Percentiles rank a stretch among this genome's conserved stretches.
Evolutionary conservation across 2,113 vertebrate species (phyloP).

Genomic region (Antechinus flavipes): DNA sequence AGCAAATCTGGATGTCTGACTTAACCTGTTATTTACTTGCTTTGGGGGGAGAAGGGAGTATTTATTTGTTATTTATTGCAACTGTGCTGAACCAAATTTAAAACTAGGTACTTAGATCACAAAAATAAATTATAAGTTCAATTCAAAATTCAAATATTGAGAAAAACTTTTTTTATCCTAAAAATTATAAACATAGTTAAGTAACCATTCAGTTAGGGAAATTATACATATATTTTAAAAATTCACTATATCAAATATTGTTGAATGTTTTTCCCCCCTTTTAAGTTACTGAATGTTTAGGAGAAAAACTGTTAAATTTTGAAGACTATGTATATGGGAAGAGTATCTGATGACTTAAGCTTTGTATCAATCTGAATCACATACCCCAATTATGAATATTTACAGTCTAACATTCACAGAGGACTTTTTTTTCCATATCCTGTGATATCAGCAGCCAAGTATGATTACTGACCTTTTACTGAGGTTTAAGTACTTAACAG

Average conservation of each 20-base stretch:
- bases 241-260: accelerated
- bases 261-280: conserved; percentile 13
- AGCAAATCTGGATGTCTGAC: background rate
- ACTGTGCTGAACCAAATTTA: background rate
- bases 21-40: background rate
- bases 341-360: background rate
- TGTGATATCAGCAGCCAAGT: background rate
- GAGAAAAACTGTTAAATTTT: background rate
- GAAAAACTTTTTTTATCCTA: background rate
- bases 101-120: background rate
- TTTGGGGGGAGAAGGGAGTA: background rate
- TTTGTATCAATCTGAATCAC: background rate
- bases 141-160: conserved; percentile 10
- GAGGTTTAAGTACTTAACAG: background rate
- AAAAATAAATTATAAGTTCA: background rate
- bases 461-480: background rate
- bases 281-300: background rate
- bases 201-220: conserved; percentile 28
- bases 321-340: background rate
- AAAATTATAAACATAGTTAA: conserved; percentile 35
- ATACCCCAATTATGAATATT: background rate
- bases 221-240: background rate
- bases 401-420: background rate
- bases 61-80: conserved; percentile 9
- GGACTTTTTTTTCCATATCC: background rate